Percentiles rank a stretch among this genome's conserved stretches.
Conservation (phyloP, 2,888 invertebrate species). For the Drosophila flavopinicola region DNA sequence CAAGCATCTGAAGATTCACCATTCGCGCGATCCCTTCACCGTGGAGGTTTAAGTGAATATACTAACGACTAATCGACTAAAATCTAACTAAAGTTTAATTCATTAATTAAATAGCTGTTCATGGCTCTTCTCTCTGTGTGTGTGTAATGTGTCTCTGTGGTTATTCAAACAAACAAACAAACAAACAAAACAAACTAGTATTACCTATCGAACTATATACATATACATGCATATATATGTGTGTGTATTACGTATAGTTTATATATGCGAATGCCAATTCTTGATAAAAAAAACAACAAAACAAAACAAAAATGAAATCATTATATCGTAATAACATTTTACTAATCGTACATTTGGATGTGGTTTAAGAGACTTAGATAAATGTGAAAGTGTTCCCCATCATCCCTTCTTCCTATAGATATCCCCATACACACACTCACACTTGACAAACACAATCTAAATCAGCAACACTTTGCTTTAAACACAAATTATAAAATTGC, state of each 20-base stretch:
- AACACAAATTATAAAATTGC: constrained; percentile 39
- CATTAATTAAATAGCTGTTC: constrained; percentile 68
- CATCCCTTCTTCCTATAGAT: constrained; percentile 21
- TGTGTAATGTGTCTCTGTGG: constrained; percentile 73
- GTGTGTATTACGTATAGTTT: constrained; percentile 39
- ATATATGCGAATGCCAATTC: constrained; percentile 73
- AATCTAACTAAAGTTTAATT: constrained; percentile 62
- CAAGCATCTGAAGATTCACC: constrained; percentile 95
- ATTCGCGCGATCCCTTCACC: constrained; percentile 93
- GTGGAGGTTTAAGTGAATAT: constrained; percentile 87
- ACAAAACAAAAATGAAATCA: constrained; percentile 43
- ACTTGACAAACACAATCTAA: constrained; percentile 17
- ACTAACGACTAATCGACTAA: constrained; percentile 26
- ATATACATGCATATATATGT: constrained; percentile 24
- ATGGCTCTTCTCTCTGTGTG: constrained; percentile 75
- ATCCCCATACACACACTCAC: constrained; percentile 20
- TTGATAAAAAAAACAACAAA: too few species aligned
- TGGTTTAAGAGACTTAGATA: constrained; percentile 74
- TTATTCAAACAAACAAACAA: constrained; percentile 56
- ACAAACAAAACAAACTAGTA: constrained; percentile 72
- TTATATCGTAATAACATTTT: constrained; percentile 64
- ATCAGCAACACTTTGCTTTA: constrained; percentile 31
- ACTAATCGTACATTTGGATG: constrained; percentile 73
- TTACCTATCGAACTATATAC: constrained; percentile 67
- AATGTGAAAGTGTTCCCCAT: constrained; percentile 63